phyloP scores from a whole-genome alignment of 92 coral and sea anemone genomes.

The Parazoanthus atlanticus region DNA sequence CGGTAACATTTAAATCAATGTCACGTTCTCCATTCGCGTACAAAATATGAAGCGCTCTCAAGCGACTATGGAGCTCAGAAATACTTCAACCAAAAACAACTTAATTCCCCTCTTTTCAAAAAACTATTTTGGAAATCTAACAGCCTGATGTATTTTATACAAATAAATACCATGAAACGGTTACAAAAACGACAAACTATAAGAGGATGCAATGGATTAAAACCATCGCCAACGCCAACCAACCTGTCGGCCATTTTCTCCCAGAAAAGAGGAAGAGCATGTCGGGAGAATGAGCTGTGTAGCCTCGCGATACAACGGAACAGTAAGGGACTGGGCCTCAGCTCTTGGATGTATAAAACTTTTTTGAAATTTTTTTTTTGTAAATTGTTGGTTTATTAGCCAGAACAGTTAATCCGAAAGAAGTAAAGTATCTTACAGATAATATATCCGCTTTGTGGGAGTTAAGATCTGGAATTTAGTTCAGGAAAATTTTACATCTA shows the following conservation, averaged over 20 bases:
- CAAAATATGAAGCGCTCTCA: background rate
- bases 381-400: too few species aligned
- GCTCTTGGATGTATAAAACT: background rate
- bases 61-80: background rate
- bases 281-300: constrained; percentile 72
- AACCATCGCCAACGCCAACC: constrained; percentile 27
- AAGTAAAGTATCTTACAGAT: too few species aligned
- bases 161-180: background rate
- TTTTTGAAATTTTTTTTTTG: too few species aligned
- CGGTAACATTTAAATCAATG: background rate
- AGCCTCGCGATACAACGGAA: constrained; percentile 50
- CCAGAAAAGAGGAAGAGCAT: constrained; percentile 86
- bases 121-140: background rate
- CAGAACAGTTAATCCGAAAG: too few species aligned
- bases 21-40: background rate
- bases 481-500: too few species aligned
- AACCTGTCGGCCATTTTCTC: constrained; percentile 91
- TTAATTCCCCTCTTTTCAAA: background rate
- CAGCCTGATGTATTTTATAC: background rate
- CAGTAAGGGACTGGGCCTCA: background rate
- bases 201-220: constrained; percentile 73
- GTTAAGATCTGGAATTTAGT: too few species aligned
- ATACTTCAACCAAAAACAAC: background rate
- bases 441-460: too few species aligned
- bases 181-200: background rate